phyloP scores from a whole-genome alignment of 2,113 vertebrate genomes.

The Tyrannus savana region DNA sequence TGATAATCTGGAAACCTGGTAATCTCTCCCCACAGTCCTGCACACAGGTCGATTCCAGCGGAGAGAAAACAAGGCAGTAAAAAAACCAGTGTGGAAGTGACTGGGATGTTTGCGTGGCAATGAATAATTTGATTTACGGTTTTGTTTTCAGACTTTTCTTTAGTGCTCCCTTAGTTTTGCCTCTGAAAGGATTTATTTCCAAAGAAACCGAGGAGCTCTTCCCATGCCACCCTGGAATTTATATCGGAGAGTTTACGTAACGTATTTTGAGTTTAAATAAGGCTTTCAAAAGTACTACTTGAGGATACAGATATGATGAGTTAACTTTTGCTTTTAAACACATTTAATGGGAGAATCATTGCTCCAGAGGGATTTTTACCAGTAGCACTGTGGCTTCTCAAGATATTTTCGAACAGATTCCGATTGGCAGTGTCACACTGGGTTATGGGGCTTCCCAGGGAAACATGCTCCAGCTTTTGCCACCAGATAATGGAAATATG shows the following conservation, averaged over 20 bases:
- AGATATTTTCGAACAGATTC: not conserved
- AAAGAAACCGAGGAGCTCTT: not conserved
- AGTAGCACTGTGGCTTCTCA: not conserved
- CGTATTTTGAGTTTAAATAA: not conserved
- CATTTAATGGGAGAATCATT: not conserved
- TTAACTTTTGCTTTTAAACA: not conserved
- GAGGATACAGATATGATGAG: not conserved
- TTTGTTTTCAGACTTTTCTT: slow-evolving; percentile 30
- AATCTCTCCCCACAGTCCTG: not conserved
- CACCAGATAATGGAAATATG: not conserved
- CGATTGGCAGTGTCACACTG: not conserved
- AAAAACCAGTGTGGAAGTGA: not conserved
- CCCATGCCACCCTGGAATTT: not conserved
- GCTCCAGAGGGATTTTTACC: not conserved
- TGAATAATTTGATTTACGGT: slow-evolving; percentile 27
- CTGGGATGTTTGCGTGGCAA: not conserved
- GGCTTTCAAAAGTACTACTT: not conserved
- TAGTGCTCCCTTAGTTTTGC: not conserved
- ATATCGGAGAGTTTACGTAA: not conserved
- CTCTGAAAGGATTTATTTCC: not conserved
- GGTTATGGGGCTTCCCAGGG: not conserved
- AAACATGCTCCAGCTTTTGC: not conserved
- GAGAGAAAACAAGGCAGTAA: not conserved
- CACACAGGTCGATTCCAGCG: not conserved
- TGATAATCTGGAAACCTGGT: not conserved